Conservation (phyloP, 2,888 invertebrate species). For the Mantis religiosa region DNA sequence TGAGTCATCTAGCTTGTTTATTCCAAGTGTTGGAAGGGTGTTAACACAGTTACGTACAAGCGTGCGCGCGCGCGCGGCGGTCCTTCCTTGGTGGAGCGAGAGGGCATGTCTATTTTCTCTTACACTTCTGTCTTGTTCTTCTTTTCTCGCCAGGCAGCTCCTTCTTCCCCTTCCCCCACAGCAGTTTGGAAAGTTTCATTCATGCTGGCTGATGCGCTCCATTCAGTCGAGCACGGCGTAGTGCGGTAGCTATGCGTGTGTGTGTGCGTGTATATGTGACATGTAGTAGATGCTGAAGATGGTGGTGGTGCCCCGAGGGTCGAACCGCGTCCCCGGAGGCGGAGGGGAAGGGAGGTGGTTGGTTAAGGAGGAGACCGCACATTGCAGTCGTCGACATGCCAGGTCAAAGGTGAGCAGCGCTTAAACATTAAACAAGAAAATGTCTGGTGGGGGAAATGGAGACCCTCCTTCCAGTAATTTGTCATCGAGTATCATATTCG, state of each 20-base stretch:
- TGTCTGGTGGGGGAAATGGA: too few relatives aligned
- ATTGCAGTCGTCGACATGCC: neutral
- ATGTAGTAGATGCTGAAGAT: neutral
- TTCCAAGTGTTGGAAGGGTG: neutral
- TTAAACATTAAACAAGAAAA: too few relatives aligned
- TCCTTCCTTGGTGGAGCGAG: neutral
- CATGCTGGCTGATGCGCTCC: neutral
- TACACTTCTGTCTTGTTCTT: slow-evolving; percentile 38
- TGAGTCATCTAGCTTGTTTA: neutral
- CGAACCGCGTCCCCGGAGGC: neutral
- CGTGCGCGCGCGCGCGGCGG: too few relatives aligned
- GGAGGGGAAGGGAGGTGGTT: neutral
- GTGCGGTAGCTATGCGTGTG: neutral
- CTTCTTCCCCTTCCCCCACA: slow-evolving; percentile 32
- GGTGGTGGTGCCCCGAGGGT: neutral
- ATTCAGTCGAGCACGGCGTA: neutral
- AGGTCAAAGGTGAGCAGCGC: neutral
- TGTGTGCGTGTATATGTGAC: neutral
- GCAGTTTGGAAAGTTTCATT: neutral
- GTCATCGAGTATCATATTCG: too few relatives aligned
- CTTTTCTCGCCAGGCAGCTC: slow-evolving; percentile 42
- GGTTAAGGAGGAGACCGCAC: neutral
- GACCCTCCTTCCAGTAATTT: too few relatives aligned
- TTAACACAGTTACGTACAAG: neutral
- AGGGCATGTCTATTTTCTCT: slow-evolving; percentile 34